Base-by-base conservation (phyloP, 2,888 invertebrate species). In the Busseola fusca region DNA sequence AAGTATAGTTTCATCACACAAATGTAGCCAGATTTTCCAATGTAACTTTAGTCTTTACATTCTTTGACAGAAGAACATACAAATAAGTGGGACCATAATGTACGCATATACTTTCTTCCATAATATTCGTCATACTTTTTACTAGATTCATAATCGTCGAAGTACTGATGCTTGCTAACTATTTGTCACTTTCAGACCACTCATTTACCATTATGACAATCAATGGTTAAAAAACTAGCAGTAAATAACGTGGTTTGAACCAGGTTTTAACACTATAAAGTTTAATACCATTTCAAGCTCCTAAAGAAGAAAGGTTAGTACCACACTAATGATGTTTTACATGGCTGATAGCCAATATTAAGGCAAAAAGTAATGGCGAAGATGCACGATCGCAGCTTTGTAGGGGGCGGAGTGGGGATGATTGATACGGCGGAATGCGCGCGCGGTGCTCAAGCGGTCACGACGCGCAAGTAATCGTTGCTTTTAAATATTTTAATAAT, bases 361-460 rank as follows among this genome's bases (percentile, higher is more conserved):
- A 73, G 50, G 63, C 59, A 72, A 80, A 77, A 84, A 63, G 54
- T 69, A 67, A 74, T 84, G 76, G 73, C 73, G 63, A 81, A 72
- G 78, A 72, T 78, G 60, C 78, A 83, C 74, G 76, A 78, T 80
- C 62, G 63, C 63, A 76, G 72, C 65, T 76, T 75, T 76, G 79
- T 76, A 54, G 74, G 74, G 78, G 86, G 85, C 85, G 85, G 81
- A 62, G 84, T 79, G 80, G 82, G 85, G 81, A 79, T 86, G 86
- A 86, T 86, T 86, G 84, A 86, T 86, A 81, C 73, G 74, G 74
- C 69, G 64, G 74, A 72, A 69, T 69, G 67, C 70, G 81, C 76
- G 72, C 67, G 72, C 68, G 69, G 72, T 21, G 59, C 59, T 54
- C 76, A 68, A 71, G 72, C 72, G 69, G 73, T 81, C 84, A 77